Evolutionary conservation across 2,113 vertebrate genomes (phyloP), one percentile per base, ranked within the genome.

Genomic region (Calyptomena viridis): DNA sequence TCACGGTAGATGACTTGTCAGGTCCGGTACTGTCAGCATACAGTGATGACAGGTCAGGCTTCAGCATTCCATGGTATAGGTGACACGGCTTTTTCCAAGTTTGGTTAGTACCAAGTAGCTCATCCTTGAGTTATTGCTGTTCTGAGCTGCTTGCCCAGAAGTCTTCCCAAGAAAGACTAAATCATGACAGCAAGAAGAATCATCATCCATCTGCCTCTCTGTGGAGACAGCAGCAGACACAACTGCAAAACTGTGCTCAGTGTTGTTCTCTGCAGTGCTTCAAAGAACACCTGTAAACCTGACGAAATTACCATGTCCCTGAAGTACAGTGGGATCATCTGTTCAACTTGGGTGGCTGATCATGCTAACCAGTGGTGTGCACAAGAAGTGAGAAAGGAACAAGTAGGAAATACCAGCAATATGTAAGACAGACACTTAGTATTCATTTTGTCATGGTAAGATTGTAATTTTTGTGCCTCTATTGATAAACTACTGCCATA

Each of bases 91-190:
- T 88, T 92, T 86, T 60, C 68, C 63, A 14, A 13, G 37, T 37
- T 40, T 60, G 18, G 49, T 72, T 52, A 37, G 49, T 11, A 60
- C 31, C 0, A 0, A 40, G 37, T 8, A 73, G 52, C 58, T 92
- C 3, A 3, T 31, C 44, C 35, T 27, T 1, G 2, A 18, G 10
- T 35, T 3, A 3, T 50, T 87, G 69, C 60, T 71, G 19, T 37
- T 89, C 84, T 87, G 81, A 81, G 64, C 78, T 86, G 4, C 30
- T 66, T 92, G 82, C 79, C 79, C 62, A 83, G 75, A 67, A 78
- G 20, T 27, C 42, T 90, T 88, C 63, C 46, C 33, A 62, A 44
- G 79, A 52, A 87, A 63, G 44, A 50, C 63, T 53, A 62, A 71
- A 14, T 28, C 25, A n/a, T 76, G 63, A 84, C 67, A 85, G 12